A percentile compares a stretch with the other conserved stretches of the same genome.
Conservation (phyloP, 2,797 vertebrate species). For the Gymnoscopelus microlampas region DNA sequence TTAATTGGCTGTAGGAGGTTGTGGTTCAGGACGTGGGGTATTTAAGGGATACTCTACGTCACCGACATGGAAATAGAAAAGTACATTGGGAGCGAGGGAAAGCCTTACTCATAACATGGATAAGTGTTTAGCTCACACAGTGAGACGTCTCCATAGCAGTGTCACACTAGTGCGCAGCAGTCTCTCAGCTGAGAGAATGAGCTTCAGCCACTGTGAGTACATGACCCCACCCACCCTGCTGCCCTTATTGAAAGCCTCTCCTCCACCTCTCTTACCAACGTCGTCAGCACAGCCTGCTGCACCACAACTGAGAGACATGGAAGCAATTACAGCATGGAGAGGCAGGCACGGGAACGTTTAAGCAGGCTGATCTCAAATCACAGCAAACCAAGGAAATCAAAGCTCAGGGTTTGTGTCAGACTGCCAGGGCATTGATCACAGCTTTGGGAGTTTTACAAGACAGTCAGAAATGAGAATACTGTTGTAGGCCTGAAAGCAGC, state of each 20-base stretch:
- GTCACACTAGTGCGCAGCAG: conserved; percentile 48
- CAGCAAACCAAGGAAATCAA: conserved; percentile 46
- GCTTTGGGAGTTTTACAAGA: conserved; percentile 32
- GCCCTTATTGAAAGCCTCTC: conserved; percentile 41
- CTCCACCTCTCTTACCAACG: conserved; percentile 62
- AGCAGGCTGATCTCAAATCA: conserved; percentile 52
- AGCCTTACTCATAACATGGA: conserved; percentile 60
- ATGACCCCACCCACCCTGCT: conserved; percentile 68
- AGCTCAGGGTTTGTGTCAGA: conserved; percentile 27
- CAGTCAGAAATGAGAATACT: conserved; percentile 5
- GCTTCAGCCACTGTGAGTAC: conserved; percentile 45
- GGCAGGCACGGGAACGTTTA: conserved; percentile 55
- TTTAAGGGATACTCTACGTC: conserved; percentile 34
- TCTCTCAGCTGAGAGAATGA: conserved; percentile 58
- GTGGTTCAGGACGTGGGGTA: conserved; percentile 35
- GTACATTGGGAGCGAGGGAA: conserved; percentile 55
- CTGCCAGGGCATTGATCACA: conserved; percentile 45
- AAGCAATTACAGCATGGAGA: conserved; percentile 75
- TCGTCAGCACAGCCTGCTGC: conserved; percentile 56
- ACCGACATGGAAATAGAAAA: conserved; percentile 50
- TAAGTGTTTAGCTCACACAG: conserved; percentile 1
- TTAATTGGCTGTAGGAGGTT: conserved; percentile 55
- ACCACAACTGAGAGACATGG: conserved; percentile 76
- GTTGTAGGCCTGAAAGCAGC: no score
- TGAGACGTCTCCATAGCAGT: conserved; percentile 39